Evolutionary conservation across 2,113 vertebrate genomes (phyloP).

Genomic region (Podiceps cristatus): DNA sequence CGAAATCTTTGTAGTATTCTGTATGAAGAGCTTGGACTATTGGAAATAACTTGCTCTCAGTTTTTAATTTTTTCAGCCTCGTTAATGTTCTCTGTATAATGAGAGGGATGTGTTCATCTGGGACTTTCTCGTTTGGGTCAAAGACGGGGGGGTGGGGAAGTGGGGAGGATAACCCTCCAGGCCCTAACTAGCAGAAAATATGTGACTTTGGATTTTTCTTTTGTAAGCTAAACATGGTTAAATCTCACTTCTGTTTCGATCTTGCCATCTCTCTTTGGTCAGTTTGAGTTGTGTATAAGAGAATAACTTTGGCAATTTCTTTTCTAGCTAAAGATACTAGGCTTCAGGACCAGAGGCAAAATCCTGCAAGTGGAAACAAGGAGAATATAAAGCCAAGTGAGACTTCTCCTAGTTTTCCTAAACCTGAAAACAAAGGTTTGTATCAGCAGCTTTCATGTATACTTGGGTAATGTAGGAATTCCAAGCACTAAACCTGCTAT

Average conservation of each 20-base stretch:
- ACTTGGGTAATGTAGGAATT: neutral
- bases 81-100: neutral
- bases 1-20: neutral
- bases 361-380: slow-evolving; percentile 89
- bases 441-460: neutral
- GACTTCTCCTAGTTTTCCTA: slow-evolving; percentile 85
- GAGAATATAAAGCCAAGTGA: slow-evolving; percentile 92
- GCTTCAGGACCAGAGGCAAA: slow-evolving; percentile 93
- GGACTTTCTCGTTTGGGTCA: neutral
- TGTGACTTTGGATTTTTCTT: neutral
- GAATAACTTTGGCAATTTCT: slow-evolving; percentile 22
- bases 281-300: neutral
- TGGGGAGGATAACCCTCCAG: neutral
- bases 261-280: neutral
- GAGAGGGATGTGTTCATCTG: neutral
- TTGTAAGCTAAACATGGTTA: neutral
- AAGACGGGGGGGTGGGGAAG: neutral
- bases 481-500: neutral
- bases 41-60: neutral
- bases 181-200: neutral
- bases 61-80: neutral
- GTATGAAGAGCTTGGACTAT: neutral
- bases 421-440: slow-evolving; percentile 93
- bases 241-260: neutral
- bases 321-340: slow-evolving; percentile 92